Base-by-base conservation (phyloP, 1,140 invertebrate genomes). In the Anthonomus grandis region DNA sequence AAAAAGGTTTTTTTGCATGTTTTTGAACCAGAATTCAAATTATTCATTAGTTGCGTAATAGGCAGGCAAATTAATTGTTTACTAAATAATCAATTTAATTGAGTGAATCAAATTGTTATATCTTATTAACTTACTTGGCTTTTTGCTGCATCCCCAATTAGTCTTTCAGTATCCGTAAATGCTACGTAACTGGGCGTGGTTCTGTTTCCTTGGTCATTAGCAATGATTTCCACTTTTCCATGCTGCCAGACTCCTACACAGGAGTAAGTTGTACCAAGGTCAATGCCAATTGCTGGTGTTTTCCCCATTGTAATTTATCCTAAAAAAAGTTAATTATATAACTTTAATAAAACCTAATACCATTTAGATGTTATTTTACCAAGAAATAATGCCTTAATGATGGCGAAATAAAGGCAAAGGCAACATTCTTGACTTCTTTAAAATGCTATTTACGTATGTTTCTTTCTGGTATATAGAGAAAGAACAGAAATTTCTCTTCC, bases 111-210 rank as follows among this genome's bases (percentile, higher is more conserved):
- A 12, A 34, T 2, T 41, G 10, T 48, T 22, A 22, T 12, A 18
- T 12, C 17, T 5, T 47, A n/a, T n/a, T n/a, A n/a, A 37, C 47
- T 86, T 64, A 90, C 88, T 76, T 92, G 89, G 73, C 95, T 96
- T 75, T 97, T 97, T 63, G 94, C 94, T 58, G 93, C 93, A 82
- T 97, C 94, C 42, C 94, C 94, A 75, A 97, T 95, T 58, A 97
- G 83, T 73, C 95, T 86, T 76, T 97, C 94, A 9, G 88, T 93
- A 69, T 97, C 94, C 36, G 91, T 97, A 80, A 97, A 97, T 52
- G 93, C 93, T 37, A 98, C 95, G 81, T 96, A 97, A 62, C 89
- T 93, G 49, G 95, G 95, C 50, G 95, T 98, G 34, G 95, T 98
- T 94, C 95, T 72, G 95, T 97, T 81, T 93, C 90, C 91, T 72